These are phyloP conservation scores for Ectropis crepuscularia DNA, from an alignment of 2,888 invertebrate species.

Conservation along the genomic window DNA sequence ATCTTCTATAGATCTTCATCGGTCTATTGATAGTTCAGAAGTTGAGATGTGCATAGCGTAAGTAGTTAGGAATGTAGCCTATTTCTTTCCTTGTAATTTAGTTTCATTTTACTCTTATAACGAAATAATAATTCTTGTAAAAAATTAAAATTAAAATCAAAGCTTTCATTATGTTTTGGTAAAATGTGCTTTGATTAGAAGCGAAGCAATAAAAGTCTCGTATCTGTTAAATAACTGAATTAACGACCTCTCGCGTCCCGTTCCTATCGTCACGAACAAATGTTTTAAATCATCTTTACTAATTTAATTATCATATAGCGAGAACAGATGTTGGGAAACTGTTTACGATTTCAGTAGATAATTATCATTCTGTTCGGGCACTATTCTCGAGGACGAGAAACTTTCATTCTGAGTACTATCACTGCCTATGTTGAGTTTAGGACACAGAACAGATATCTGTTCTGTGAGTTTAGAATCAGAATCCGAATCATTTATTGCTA, in stretches of 20 bases:
- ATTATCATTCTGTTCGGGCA: neutral
- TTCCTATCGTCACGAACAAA: conserved; percentile 33
- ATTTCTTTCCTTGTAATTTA: too few relatives aligned
- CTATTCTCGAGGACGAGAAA: neutral
- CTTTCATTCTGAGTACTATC: neutral
- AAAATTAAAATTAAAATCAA: too few relatives aligned
- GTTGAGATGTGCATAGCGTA: too few relatives aligned
- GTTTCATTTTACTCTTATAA: too few relatives aligned
- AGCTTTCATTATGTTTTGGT: conserved; percentile 6
- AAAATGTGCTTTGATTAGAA: conserved; percentile 41
- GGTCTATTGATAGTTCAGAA: too few relatives aligned
- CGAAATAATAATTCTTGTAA: too few relatives aligned
- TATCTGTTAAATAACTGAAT: conserved; percentile 38
- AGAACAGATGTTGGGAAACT: conserved; percentile 16
- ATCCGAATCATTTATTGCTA: too few relatives aligned
- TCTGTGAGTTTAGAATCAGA: too few relatives aligned
- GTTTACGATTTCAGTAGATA: neutral
- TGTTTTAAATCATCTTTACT: conserved; percentile 27
- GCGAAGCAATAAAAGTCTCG: conserved; percentile 40
- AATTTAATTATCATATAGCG: conserved; percentile 18
- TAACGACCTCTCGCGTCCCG: conserved; percentile 30
- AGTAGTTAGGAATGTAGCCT: too few relatives aligned
- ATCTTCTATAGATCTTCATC: too few relatives aligned
- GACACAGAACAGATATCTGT: too few relatives aligned
- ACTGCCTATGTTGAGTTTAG: too few relatives aligned